These are phyloP conservation scores for Amazona vittata DNA, from an alignment of 2,113 vertebrate genomes.

Conservation along the genomic window DNA sequence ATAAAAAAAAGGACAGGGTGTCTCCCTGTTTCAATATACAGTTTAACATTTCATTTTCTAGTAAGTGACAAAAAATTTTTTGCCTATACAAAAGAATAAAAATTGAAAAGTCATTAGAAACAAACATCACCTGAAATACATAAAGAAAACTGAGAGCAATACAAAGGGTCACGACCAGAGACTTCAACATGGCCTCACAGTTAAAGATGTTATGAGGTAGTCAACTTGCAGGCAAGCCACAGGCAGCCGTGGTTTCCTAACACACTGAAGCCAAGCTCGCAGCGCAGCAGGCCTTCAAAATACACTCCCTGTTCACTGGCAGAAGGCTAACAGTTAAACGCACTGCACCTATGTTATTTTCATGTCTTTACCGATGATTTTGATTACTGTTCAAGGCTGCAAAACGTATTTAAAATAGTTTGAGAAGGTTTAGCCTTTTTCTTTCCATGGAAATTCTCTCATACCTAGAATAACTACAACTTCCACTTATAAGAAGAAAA, in stretches of 20 bases:
- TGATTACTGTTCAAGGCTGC: neutral
- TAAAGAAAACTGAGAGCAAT: neutral
- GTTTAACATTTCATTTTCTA: neutral
- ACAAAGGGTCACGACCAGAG: neutral
- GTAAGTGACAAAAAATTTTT: neutral
- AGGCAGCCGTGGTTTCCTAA: neutral
- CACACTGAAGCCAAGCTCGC: rapidly evolving
- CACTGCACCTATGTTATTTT: neutral
- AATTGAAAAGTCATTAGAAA: neutral
- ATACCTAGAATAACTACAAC: neutral
- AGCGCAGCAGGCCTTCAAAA: neutral
- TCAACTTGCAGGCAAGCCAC: neutral
- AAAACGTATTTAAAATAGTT: neutral
- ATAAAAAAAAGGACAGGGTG: rapidly evolving
- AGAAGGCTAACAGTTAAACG: neutral
- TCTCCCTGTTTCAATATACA: neutral
- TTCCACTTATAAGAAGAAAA: neutral
- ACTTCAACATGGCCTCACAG: neutral
- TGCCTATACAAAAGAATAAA: neutral
- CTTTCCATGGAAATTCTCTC: neutral
- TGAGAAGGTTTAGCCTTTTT: neutral
- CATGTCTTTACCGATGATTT: neutral
- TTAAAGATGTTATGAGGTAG: neutral
- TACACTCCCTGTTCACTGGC: neutral
- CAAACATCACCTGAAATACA: neutral